A percentile compares a stretch with the other conserved stretches of the same genome.
Evolutionary conservation across 2,888 invertebrate species (phyloP).

Genomic region (Xiphydria camelus): DNA sequence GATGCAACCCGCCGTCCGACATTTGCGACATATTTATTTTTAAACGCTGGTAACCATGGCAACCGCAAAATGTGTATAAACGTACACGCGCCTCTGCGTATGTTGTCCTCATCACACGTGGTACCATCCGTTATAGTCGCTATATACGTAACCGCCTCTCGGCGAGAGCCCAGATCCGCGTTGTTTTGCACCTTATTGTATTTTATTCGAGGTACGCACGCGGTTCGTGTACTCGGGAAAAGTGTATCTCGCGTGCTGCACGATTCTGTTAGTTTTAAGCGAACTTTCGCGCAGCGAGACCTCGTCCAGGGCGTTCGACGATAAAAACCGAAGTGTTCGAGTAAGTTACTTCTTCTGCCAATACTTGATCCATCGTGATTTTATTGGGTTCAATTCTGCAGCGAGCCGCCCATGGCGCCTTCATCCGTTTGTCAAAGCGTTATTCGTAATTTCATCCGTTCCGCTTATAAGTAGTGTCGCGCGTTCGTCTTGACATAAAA

Average conservation of each 20-base stretch:
- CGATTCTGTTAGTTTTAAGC: conserved; percentile 22
- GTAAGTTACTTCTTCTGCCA: background rate
- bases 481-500: no score
- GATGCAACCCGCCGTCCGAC: background rate
- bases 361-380: background rate
- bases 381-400: conserved; percentile 15
- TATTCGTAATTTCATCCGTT: no score
- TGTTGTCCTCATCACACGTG: background rate
- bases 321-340: conserved; percentile 12
- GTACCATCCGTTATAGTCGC: no score
- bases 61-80: conserved; percentile 8
- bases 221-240: conserved; percentile 7
- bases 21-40: conserved; percentile 24
- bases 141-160: conserved; percentile 9
- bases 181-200: conserved; percentile 18
- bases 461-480: no score
- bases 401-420: background rate
- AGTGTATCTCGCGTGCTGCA: conserved; percentile 19
- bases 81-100: no score
- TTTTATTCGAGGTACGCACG: conserved; percentile 10
- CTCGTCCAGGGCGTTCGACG: conserved; percentile 3
- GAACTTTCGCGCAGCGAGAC: conserved; percentile 9
- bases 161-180: conserved; percentile 13
- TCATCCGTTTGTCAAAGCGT: conserved; percentile 9
- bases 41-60: conserved; percentile 14